A percentile compares a stretch with the other conserved stretches of the same genome.
Evolutionary conservation across 2,888 invertebrate species (phyloP).

Genomic region (Charanyca ferruginea): DNA sequence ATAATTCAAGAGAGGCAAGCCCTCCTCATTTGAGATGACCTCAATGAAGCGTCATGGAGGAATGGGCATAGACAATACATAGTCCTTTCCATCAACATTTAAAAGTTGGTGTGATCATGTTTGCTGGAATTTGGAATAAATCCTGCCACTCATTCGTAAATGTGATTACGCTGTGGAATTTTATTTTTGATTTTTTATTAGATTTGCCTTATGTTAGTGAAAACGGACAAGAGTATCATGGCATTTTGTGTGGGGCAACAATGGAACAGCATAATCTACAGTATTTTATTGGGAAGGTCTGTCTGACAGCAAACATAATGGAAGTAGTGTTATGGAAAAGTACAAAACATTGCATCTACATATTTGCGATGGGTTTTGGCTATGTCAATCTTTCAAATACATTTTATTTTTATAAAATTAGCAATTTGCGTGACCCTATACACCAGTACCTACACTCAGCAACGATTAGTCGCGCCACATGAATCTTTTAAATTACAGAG

Average conservation of each 20-base stretch:
- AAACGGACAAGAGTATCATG: too few relatives aligned
- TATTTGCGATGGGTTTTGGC: background rate
- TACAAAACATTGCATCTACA: background rate
- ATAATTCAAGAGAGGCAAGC: conserved; percentile 9
- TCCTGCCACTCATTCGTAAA: background rate
- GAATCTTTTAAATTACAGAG: background rate
- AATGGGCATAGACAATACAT: conserved; percentile 39
- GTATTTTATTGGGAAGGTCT: background rate
- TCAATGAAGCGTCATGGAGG: conserved; percentile 42
- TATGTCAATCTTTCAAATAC: background rate
- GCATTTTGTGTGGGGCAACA: background rate
- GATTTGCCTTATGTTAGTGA: too few relatives aligned
- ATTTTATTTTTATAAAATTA: background rate
- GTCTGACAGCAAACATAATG: background rate
- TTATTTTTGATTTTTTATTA: too few relatives aligned
- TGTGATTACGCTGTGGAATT: background rate
- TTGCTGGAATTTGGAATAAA: conserved; percentile 12
- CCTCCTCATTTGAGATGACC: conserved; percentile 2
- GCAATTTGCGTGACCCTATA: background rate
- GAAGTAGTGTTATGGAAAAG: too few relatives aligned
- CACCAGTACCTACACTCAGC: background rate
- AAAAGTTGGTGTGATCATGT: conserved; percentile 4
- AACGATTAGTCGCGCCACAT: background rate
- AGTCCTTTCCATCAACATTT: conserved; percentile 23
- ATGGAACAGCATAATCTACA: background rate